Evolutionary conservation across 2,113 vertebrate species (phyloP), one percentile per base, ranked within the genome.

Genomic region (Ptilonorhynchus violaceus): DNA sequence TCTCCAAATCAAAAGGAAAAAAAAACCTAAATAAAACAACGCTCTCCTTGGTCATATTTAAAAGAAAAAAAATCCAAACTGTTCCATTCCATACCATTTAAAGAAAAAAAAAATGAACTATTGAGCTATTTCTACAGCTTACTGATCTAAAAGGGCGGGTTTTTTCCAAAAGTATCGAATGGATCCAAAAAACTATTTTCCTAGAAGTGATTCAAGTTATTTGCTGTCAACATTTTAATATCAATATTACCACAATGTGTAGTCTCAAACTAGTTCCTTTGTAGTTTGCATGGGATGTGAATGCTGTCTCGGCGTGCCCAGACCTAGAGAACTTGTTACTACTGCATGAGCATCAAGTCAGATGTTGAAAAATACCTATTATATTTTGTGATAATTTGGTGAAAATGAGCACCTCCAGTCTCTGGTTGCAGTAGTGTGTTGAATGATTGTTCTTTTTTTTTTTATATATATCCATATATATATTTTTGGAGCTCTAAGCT

Each of bases 221-320:
- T 98, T 98, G 97, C 97, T 98, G 97, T 98, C 98, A 80, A 98
- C 85, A 87, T 98, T 98, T 98, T 98, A 98, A 98, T 98, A 98
- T 98, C 98, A 98, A 98, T 98, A 98, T 98, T 98, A 98, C 98
- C 98, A 98, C 97, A 98, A 98, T 98, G 98, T 98, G 97, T 98
- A 98, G 97, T 98, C 97, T 98, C 98, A 98, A 97, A 97, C 97
- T 98, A 98, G 98, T 98, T 98, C 97, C 98, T 98, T 98, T 98
- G 98, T 98, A 98, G 98, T 98, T 98, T 98, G 98, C 98, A 99
- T 99, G 98, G 98, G 98, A 98, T 98, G 98, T 98, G 98, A 99
- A 98, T 98, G 98, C 98, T 98, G 98, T 98, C 97, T 98, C 97
- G 96, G 97, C 97, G 97, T 98, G 98, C 97, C 98, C 98, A 98